Percentiles rank a stretch among this genome's conserved stretches.
These are phyloP conservation scores for Uria aalge DNA, from an alignment of 2,113 vertebrate species.

Conservation along the genomic window DNA sequence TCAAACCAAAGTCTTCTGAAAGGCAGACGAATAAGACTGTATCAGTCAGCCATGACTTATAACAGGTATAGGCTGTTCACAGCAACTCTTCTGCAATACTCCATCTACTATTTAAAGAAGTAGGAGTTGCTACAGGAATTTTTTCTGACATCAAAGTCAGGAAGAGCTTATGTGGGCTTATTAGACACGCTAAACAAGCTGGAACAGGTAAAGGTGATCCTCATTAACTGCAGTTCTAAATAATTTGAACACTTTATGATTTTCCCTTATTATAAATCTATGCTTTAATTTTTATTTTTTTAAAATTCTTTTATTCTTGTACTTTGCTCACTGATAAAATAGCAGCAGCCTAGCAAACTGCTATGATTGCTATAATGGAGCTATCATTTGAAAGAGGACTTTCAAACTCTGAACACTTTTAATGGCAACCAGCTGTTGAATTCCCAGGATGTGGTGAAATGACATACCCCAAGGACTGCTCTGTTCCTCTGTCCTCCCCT, in stretches of 20 bases:
- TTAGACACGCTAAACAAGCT: not conserved
- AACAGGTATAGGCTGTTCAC: not conserved
- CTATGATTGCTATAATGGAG: not conserved
- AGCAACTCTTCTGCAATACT: not conserved
- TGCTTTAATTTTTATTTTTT: not conserved
- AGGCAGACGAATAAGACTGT: not conserved
- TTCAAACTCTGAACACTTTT: not conserved
- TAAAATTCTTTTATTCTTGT: not conserved
- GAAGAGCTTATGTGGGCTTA: not conserved
- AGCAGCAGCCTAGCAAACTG: not conserved
- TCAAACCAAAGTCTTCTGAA: not conserved
- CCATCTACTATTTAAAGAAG: not conserved
- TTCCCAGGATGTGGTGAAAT: not conserved
- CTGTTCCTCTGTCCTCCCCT: not conserved
- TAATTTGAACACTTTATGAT: not conserved
- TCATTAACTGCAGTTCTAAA: not conserved
- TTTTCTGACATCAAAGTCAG: not conserved
- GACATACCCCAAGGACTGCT: not conserved
- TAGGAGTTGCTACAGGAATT: not conserved
- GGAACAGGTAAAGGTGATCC: not conserved
- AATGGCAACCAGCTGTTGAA: not conserved
- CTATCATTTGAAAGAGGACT: not conserved
- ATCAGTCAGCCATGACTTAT: not conserved
- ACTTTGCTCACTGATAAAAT: not conserved
- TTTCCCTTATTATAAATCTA: not conserved